phyloP scores from a whole-genome alignment of 2,888 invertebrate genomes.

The Bembecia ichneumoniformis region DNA sequence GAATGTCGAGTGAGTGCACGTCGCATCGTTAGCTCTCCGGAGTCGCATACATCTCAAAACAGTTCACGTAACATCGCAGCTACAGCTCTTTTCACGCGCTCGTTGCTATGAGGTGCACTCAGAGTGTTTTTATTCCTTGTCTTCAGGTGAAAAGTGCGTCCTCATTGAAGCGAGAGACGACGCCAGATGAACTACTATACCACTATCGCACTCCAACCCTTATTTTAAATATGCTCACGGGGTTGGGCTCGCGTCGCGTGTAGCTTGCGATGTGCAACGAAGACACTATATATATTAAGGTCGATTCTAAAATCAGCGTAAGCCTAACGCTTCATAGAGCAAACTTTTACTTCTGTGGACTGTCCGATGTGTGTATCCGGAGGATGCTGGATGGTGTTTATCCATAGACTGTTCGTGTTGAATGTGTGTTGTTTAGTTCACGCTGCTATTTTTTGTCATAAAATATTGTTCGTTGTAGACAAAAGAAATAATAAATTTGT shows the following conservation, averaged over 20 bases:
- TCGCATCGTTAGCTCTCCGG: slow-evolving; percentile 64
- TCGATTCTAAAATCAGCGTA: slow-evolving; percentile 69
- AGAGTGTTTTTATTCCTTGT: slow-evolving; percentile 75
- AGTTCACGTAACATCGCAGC: slow-evolving; percentile 70
- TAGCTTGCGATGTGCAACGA: slow-evolving; percentile 70
- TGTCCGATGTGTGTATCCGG: slow-evolving; percentile 65
- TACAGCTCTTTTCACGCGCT: slow-evolving; percentile 66
- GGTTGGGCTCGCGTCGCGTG: slow-evolving; percentile 62
- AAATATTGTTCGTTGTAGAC: background rate
- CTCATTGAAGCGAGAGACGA: slow-evolving; percentile 83
- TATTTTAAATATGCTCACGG: slow-evolving; percentile 45
- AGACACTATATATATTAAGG: slow-evolving; percentile 63
- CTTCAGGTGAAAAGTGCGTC: slow-evolving; percentile 86
- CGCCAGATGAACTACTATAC: slow-evolving; percentile 68
- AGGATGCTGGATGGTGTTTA: slow-evolving; percentile 53
- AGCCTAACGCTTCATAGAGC: slow-evolving; percentile 69
- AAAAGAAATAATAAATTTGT: background rate
- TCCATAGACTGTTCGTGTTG: slow-evolving; percentile 56
- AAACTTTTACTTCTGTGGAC: slow-evolving; percentile 53
- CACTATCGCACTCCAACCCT: slow-evolving; percentile 64
- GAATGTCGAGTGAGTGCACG: slow-evolving; percentile 62
- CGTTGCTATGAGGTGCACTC: slow-evolving; percentile 64
- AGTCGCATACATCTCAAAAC: slow-evolving; percentile 61
- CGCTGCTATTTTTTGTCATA: slow-evolving; percentile 30
- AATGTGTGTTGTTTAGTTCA: slow-evolving; percentile 68